A percentile compares a stretch with the other conserved stretches of the same genome.
Conservation (phyloP, 2,113 vertebrate genomes). For the Phasianus colchicus region DNA sequence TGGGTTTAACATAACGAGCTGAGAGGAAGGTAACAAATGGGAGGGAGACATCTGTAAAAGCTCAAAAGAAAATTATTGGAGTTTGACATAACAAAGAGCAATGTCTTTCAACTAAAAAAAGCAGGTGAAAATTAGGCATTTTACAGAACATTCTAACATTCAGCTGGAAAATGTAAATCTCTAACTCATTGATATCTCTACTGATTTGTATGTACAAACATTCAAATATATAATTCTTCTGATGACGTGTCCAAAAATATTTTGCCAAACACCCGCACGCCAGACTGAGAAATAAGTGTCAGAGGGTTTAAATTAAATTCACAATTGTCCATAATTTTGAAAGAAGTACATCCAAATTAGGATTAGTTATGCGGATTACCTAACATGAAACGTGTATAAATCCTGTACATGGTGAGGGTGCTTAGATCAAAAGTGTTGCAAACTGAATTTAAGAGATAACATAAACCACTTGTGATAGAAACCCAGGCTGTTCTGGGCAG, state of each 20-base stretch:
- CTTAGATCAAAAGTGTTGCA: not conserved
- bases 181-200: not conserved
- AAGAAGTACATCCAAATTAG: constrained; percentile 64
- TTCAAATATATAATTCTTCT: not conserved
- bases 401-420: not conserved
- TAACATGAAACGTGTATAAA: not conserved
- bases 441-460: constrained; percentile 40
- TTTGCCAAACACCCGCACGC: not conserved
- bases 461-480: constrained; percentile 4
- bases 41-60: not conserved
- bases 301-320: constrained; percentile 32
- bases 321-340: constrained; percentile 25
- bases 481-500: not conserved
- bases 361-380: constrained; percentile 52
- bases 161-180: not conserved
- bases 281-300: not conserved
- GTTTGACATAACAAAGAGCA: constrained; percentile 2
- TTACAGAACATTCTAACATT: not conserved
- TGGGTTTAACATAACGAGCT: constrained; percentile 53
- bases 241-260: accelerated
- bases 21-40: constrained; percentile 4
- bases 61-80: constrained; percentile 50
- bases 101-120: constrained; percentile 28
- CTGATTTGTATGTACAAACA: not conserved
- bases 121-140: not conserved